phyloP scores from a whole-genome alignment of 2,797 vertebrate genomes.

The Lerista edwardsae region DNA sequence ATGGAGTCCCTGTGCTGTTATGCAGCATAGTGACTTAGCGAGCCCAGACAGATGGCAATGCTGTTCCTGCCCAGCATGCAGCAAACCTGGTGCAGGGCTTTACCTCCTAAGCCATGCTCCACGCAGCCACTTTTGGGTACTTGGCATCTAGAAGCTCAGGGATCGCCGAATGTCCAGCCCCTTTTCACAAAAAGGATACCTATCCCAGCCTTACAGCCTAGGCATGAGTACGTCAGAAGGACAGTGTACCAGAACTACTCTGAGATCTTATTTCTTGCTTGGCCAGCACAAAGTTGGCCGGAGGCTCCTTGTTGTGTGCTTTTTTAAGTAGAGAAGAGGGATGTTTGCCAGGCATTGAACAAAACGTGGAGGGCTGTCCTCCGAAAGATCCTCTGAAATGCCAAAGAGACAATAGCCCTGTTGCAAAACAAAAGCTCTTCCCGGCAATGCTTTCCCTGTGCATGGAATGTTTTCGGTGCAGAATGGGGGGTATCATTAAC shows the following conservation, averaged over 20 bases:
- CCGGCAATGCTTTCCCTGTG: conserved; percentile 54
- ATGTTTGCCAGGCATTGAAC: conserved; percentile 55
- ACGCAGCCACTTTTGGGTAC: no score
- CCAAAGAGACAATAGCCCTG: conserved; percentile 45
- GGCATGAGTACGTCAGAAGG: neutral
- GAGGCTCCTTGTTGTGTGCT: conserved; percentile 10
- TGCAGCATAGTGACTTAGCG: no score
- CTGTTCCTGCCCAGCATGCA: no score
- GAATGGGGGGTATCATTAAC: conserved; percentile 46
- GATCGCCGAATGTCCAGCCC: no score
- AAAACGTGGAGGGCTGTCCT: conserved; percentile 48
- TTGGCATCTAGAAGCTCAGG: no score
- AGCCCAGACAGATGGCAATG: no score
- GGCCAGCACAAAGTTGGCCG: conserved; percentile 23
- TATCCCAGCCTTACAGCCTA: no score
- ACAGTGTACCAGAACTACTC: neutral
- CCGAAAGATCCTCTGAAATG: conserved; percentile 55
- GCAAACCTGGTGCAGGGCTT: no score
- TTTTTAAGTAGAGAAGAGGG: conserved; percentile 49
- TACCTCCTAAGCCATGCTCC: no score
- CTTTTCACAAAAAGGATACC: no score
- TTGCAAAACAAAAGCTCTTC: conserved; percentile 67
- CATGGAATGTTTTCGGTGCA: conserved; percentile 41
- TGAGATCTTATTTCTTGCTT: conserved; percentile 4
- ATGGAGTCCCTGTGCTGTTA: no score